Conservation (phyloP, 2,113 vertebrate species). For the Tylochromis polylepis region DNA sequence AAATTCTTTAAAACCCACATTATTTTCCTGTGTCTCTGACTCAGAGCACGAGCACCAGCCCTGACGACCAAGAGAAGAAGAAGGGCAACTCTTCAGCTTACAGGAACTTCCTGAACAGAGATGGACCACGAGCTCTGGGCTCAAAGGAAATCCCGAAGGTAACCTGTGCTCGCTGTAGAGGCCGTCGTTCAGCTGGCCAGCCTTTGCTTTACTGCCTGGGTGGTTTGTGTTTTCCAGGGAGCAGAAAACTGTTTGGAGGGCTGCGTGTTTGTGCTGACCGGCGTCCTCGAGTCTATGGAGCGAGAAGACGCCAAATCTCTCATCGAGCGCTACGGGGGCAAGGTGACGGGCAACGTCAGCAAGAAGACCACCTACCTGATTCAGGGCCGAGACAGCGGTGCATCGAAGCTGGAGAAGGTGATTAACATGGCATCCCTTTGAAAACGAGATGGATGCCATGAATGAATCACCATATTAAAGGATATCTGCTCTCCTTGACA, state of each 20-base stretch:
- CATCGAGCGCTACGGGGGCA: constrained; percentile 93
- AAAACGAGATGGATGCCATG: background rate
- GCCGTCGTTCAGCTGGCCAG: background rate
- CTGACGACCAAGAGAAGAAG: constrained; percentile 89
- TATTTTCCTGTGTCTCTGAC: background rate
- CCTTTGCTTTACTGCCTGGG: background rate
- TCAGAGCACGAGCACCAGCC: constrained; percentile 75
- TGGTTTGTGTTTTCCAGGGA: constrained; percentile 75
- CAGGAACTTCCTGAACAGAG: constrained; percentile 90
- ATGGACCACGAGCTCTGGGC: constrained; percentile 92
- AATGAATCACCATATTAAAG: background rate
- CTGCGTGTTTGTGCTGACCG: constrained; percentile 91
- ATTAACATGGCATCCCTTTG: background rate
- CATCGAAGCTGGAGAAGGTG: constrained; percentile 90
- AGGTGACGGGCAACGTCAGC: constrained; percentile 93
- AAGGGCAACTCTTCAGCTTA: constrained; percentile 82
- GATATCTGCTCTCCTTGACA: background rate
- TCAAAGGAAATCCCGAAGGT: constrained; percentile 94
- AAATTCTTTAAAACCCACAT: background rate
- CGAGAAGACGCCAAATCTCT: constrained; percentile 89
- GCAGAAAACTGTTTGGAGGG: constrained; percentile 96
- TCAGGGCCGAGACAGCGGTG: constrained; percentile 88
- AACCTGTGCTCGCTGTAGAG: background rate
- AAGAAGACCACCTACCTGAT: constrained; percentile 93
- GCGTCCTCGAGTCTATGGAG: constrained; percentile 93